Evolutionary conservation across 2,113 vertebrate genomes (phyloP).

Genomic region (Pteropus alecto): DNA sequence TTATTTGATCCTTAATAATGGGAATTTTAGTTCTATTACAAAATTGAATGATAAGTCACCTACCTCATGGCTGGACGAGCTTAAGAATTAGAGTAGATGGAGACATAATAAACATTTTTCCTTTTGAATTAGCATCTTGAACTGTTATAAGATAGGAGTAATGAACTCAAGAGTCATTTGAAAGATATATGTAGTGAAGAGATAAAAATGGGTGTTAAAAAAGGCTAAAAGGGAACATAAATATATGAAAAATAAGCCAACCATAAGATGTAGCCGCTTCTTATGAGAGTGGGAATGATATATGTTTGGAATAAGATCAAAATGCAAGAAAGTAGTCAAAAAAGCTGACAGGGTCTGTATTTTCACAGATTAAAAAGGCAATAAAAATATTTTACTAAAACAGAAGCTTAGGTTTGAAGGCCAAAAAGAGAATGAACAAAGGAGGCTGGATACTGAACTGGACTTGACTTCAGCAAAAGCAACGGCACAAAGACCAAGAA

Average conservation of each 20-base stretch:
- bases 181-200: background rate
- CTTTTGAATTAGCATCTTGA: slow-evolving; percentile 23
- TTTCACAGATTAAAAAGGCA: background rate
- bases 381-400: background rate
- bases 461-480: background rate
- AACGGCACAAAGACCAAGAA: background rate
- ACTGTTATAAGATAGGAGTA: slow-evolving; percentile 5
- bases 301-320: background rate
- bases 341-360: background rate
- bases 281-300: background rate
- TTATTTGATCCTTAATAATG: background rate
- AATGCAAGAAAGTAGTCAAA: background rate
- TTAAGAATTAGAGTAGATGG: slow-evolving; percentile 20
- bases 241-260: background rate
- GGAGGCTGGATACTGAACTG: background rate
- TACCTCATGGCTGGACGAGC: background rate
- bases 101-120: background rate
- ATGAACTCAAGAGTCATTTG: slow-evolving; percentile 19
- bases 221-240: background rate
- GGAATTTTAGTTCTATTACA: background rate
- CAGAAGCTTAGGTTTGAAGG: background rate
- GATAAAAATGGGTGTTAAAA: background rate
- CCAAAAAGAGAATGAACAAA: background rate
- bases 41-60: background rate
- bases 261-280: background rate